Percentiles rank a stretch among this genome's conserved stretches.
Conservation (phyloP, 37 sponge, comb jelly and placozoan species). For the Aphrocallistes beatrix region DNA sequence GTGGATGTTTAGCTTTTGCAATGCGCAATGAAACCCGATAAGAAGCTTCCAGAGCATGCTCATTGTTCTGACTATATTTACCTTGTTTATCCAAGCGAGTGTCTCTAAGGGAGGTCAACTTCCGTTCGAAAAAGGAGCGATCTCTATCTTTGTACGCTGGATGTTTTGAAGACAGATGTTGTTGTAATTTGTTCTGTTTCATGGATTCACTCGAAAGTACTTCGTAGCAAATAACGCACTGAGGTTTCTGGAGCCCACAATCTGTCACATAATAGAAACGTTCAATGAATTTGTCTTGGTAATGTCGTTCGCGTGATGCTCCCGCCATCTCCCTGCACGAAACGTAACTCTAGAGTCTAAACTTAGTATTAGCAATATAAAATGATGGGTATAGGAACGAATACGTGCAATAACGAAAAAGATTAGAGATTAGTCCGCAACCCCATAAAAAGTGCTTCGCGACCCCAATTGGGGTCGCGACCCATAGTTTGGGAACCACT, state of each 20-base stretch:
- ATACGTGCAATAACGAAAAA: too few species aligned
- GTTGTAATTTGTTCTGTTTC: neutral
- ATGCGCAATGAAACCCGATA: neutral
- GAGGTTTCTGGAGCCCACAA: neutral
- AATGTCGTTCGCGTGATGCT: neutral
- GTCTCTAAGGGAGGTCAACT: too few species aligned
- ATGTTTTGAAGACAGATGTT: neutral
- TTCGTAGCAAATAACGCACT: neutral
- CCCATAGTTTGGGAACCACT: too few species aligned
- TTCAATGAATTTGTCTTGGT: neutral
- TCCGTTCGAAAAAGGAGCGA: neutral
- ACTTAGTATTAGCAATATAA: too few species aligned
- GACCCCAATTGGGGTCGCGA: too few species aligned
- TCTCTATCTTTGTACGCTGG: neutral
- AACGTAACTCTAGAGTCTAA: too few species aligned
- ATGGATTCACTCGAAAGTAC: neutral
- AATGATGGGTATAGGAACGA: too few species aligned
- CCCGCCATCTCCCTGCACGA: neutral
- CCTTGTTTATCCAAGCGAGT: conserved; percentile 20
- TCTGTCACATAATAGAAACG: neutral
- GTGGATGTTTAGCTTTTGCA: conserved; percentile 12
- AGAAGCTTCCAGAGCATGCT: conserved; percentile 12
- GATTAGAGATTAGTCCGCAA: too few species aligned
- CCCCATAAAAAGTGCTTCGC: too few species aligned
- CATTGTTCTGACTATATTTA: neutral